Base-by-base conservation (phyloP, 2,113 vertebrate species). In the Takifugu flavidus region DNA sequence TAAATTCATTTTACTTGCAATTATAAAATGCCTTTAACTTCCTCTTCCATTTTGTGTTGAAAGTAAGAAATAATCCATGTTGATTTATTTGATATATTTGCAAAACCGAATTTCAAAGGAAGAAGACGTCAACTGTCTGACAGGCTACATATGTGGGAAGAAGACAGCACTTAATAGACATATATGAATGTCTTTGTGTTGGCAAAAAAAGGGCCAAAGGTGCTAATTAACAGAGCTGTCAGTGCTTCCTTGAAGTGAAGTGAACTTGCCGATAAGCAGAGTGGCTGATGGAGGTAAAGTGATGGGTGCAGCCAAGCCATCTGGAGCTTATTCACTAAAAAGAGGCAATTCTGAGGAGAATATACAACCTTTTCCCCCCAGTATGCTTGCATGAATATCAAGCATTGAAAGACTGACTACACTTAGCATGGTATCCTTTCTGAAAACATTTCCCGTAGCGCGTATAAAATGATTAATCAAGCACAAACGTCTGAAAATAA, bases 201-300 rank as follows among this genome's bases (percentile, higher is more conserved):
- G 59, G 68, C 51, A 27, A 8, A 75, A 76, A 71, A 79, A 66
- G 68, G 62, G 59, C 57, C 50, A 75, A 87, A 88, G 84, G 87
- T 83, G 87, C 88, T 86, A 88, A 90, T 88, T 87, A 91, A 90
- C 79, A 82, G 70, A 72, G 75, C 90, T 90, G 88, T 90, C 88
- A 89, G 77, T 84, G 82, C 73, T 88, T 86, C 77, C 85, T 87
- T 91, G 86, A 89, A 89, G 81, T 90, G 80, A 89, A 89, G 86
- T 83, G 83, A 85, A 83, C 71, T 80, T 74, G 72, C 75, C 74
- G 89, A 91, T 90, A 89, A 90, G 83, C 67, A 25, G 77, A 80
- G 78, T 83, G 68, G 75, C 77, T 78, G 79, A 56, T 72, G 65
- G 82, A 78, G 44, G 75, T 59, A 78, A 79, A 70, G 56, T 67